Evolutionary conservation across 2,888 invertebrate species (phyloP), one percentile per base, ranked within the genome.

Genomic region (Thelaira solivaga): DNA sequence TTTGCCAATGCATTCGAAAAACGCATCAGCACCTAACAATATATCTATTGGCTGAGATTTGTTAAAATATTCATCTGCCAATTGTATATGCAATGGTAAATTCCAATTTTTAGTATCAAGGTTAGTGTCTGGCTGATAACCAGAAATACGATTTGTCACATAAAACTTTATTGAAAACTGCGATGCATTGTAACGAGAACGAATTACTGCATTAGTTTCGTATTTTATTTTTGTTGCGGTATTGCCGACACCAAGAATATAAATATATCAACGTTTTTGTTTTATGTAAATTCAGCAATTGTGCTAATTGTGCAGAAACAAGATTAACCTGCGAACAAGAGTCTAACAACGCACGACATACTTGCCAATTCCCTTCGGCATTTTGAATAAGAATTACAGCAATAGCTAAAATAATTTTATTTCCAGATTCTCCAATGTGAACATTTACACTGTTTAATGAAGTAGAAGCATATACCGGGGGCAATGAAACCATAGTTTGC

Each of bases 11-110:
- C 2, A 6, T 8, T 8, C 5, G 31, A 31, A 8, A 8, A 31
- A 31, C 2, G 8, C 5, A 31, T 8, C 10, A 8, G 31, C 31
- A 31, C 47, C 18, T 26, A 8, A 29, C 7, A 39, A 39, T 16
- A 39, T 39, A 75, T 65, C 68, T 6, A 76, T 69, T 26, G 59
- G 62, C 49, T 64, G 59, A 16, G 77, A 68, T 47, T 75, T 31
- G 20, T 65, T 18, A 29, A 78, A 74, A 1, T 34, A 7, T 11
- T 77, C 77, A 18, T 77, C 77, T 22, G 77, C 76, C 4, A 80
- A 41, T 10, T 29, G 8, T 24, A 75, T 45, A 29, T 75, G 71
- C 10, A 45, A 39, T 22, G 62, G 67, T 13, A 77, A 47, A 4
- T 74, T 80, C 67, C 72, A 76, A 53, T 39, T 24, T 13, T 31